Conservation (phyloP, 1,140 invertebrate species). For the Magallana gigas region DNA sequence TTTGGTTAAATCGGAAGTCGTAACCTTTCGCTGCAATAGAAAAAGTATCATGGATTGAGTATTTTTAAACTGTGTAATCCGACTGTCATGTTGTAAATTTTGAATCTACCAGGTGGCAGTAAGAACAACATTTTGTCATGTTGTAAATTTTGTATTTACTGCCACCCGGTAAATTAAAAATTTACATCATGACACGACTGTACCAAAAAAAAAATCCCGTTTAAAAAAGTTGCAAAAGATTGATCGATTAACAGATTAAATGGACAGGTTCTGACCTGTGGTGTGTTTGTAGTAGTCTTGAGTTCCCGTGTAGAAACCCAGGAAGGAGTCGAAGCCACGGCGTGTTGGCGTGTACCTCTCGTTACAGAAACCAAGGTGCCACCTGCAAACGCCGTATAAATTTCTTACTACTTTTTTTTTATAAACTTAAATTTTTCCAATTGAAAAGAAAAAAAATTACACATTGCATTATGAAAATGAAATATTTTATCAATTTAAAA, state of each 20-base stretch:
- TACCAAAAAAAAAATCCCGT: too few relatives aligned
- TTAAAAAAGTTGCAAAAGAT: not conserved
- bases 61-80: not conserved
- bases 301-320: slow-evolving; percentile 79
- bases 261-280: slow-evolving; percentile 44
- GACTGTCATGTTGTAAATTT: too few relatives aligned
- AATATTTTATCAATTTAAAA: too few relatives aligned
- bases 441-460: too few relatives aligned
- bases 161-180: too few relatives aligned
- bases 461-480: too few relatives aligned
- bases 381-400: slow-evolving; percentile 63
- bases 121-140: too few relatives aligned
- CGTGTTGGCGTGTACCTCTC: slow-evolving; percentile 79
- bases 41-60: not conserved
- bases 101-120: too few relatives aligned
- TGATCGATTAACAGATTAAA: not conserved
- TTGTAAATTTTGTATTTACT: too few relatives aligned
- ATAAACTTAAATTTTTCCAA: not conserved
- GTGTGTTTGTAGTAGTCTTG: slow-evolving; percentile 78
- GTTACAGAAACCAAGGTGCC: slow-evolving; percentile 82
- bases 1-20: slow-evolving; percentile 66
- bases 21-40: slow-evolving; percentile 55
- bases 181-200: too few relatives aligned
- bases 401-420: not conserved
- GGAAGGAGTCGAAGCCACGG: slow-evolving; percentile 81